A percentile compares a stretch with the other conserved stretches of the same genome.
These are phyloP conservation scores for Catocala fraxini DNA, from an alignment of 2,888 invertebrate species.

Conservation along the genomic window DNA sequence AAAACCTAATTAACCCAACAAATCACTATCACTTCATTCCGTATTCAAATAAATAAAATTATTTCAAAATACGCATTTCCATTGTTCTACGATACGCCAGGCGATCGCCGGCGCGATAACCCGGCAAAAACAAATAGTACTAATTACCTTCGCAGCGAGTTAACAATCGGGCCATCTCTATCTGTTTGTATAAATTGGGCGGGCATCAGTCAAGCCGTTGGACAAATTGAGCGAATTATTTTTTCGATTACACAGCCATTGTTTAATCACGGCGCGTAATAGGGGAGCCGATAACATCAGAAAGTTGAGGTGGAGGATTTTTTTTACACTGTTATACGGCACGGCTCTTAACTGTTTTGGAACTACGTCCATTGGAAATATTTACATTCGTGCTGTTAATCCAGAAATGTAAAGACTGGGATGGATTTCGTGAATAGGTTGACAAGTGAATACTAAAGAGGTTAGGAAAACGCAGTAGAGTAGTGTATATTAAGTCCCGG, in stretches of 20 bases:
- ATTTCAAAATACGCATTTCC: constrained; percentile 75
- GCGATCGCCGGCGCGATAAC: constrained; percentile 68
- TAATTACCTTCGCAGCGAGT: constrained; percentile 81
- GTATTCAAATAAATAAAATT: constrained; percentile 78
- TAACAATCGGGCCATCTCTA: constrained; percentile 78
- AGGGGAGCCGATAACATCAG: constrained; percentile 72
- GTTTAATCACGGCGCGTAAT: constrained; percentile 83
- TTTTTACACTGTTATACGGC: constrained; percentile 48
- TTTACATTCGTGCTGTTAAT: no score
- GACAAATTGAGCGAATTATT: constrained; percentile 84
- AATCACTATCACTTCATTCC: constrained; percentile 64
- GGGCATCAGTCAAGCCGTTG: constrained; percentile 67
- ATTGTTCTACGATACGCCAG: constrained; percentile 68
- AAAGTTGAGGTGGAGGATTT: constrained; percentile 45
- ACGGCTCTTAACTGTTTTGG: constrained; percentile 6
- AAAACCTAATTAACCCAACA: constrained; percentile 46
- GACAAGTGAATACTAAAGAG: no score
- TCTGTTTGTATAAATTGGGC: constrained; percentile 79
- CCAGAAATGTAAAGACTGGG: no score
- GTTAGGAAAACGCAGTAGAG: no score
- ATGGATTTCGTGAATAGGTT: no score
- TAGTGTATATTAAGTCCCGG: no score
- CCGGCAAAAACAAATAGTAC: constrained; percentile 82
- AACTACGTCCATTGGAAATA: no score
- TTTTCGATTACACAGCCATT: constrained; percentile 83